Conservation (phyloP, 2,113 vertebrate genomes). For the Junco hyemalis region DNA sequence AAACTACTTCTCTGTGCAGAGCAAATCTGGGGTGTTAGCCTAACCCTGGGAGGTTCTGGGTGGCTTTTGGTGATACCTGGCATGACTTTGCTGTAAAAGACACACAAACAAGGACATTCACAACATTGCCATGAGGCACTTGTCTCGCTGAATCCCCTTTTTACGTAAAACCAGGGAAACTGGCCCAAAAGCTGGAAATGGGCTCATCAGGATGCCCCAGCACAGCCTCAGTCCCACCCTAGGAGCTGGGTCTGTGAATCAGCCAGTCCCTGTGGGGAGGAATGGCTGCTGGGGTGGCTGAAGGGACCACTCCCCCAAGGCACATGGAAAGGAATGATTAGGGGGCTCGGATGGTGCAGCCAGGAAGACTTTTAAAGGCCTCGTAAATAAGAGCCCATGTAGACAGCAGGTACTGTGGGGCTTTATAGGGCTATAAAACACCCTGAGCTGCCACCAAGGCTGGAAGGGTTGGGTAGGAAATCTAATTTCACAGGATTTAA, state of each 20-base stretch:
- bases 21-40: background rate
- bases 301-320: background rate
- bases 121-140: background rate
- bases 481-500: slow-evolving; percentile 75
- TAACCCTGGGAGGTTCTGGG: background rate
- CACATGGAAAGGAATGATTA: background rate
- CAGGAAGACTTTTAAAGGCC: slow-evolving; percentile 47
- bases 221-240: background rate
- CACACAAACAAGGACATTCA: background rate
- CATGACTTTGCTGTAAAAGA: background rate
- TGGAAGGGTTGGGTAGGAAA: slow-evolving; percentile 62
- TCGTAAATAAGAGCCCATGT: slow-evolving; percentile 59
- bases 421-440: slow-evolving; percentile 72
- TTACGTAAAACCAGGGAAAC: background rate
- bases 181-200: background rate
- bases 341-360: slow-evolving; percentile 24
- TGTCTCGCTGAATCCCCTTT: background rate
- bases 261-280: background rate
- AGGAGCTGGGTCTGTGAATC: background rate
- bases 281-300: background rate
- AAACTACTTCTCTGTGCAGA: background rate
- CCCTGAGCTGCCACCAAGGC: slow-evolving; percentile 46
- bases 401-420: slow-evolving; percentile 58
- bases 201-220: background rate
- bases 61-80: background rate